Evolutionary conservation across 2,797 vertebrate species (phyloP), one percentile per base, ranked within the genome.

Genomic region (Rhadinocentrus ornatus): DNA sequence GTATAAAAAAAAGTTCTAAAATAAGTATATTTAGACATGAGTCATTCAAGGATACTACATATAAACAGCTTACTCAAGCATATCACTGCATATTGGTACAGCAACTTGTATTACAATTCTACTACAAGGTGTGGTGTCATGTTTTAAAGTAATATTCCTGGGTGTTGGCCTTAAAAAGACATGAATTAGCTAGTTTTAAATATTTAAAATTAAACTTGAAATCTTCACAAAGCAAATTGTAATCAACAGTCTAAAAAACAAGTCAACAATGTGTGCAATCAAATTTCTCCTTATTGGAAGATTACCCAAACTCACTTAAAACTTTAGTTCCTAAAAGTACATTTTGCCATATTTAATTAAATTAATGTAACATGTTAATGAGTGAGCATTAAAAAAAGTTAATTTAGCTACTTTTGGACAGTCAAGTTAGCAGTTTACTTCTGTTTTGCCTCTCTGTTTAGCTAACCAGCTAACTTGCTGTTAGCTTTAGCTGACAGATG

Each of bases 71-170:
- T 26, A 1, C 3, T 44, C 12, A 4, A 24, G 26, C 20, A 22
- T 18, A 44, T 44, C 1, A 44, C 6, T 5, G 12, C 16, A 7
- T 46, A n/a, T 46, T 24, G 10, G 48, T 77, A 78, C 27, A 69
- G 69, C 76, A 61, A 63, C 61, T 72, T 73, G 82, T 80, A 55
- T 76, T 64, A 67, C 81, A 81, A 62, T 73, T 60, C 74, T 66
- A 20, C 66, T 82, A 55, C 74, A 82, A 65, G 37, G 75, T 63
- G 69, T 63, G 67, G 68, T 71, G 69, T 78, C 77, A 69, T 71
- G 55, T 62, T 63, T 68, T 78, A 10, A 70, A 20, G 57, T 63
- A 73, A 52, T 55, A 60, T 62, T 63, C 31, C 58, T 68, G 50
- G 59, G 56, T 71, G 63, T 50, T 67, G 66, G 71, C 73, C 59